Base-by-base conservation (phyloP, 2,113 vertebrate species). In the Arothron firmamentum region DNA sequence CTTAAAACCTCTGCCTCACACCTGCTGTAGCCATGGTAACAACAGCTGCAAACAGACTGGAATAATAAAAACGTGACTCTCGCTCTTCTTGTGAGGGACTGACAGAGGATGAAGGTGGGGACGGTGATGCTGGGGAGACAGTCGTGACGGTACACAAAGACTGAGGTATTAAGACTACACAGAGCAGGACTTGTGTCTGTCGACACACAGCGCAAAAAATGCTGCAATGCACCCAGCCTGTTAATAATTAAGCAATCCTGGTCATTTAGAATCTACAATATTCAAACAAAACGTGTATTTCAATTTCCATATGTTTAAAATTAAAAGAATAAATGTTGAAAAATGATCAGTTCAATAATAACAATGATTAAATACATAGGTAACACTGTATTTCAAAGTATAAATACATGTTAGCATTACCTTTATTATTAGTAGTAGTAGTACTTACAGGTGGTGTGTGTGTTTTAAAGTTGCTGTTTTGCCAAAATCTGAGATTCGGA, bases 11-110 rank as follows among this genome's bases (percentile, higher is more conserved):
- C 80, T 70, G 76, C 72, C 66, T 75, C 74, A 79, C 85, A 79
- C 70, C 82, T 84, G 67, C 72, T 1, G 77, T 86, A 71, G 74
- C 80, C 83, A 87, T 85, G 77, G 79, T 5, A 54, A 87, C 79
- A 25, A 63, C 45, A 57, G 74, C 74, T 67, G 59, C 65, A 72
- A 78, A 79, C 64, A 41, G 42, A 48, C 65, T 72, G 56, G 68
- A 78, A 67, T 75, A 68, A 77, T 69, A 72, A 81, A 57, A 51
- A 62, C 60, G 19, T 60, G 46, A 41, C 38, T 63, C 34, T 23
- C 6, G 34, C 34, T 38, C 2, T 20, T 51, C 34, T 46, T 56
- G 53, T 45, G 52, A 70, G 59, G 52, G 65, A 28, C 46, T 49
- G 70, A 64, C 67, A 65, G 58, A 68, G 70, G 60, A 70, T 12